Percentiles rank a stretch among this genome's conserved stretches.
Conservation (phyloP, 2,888 invertebrate genomes). For the Prosapia bicincta region DNA sequence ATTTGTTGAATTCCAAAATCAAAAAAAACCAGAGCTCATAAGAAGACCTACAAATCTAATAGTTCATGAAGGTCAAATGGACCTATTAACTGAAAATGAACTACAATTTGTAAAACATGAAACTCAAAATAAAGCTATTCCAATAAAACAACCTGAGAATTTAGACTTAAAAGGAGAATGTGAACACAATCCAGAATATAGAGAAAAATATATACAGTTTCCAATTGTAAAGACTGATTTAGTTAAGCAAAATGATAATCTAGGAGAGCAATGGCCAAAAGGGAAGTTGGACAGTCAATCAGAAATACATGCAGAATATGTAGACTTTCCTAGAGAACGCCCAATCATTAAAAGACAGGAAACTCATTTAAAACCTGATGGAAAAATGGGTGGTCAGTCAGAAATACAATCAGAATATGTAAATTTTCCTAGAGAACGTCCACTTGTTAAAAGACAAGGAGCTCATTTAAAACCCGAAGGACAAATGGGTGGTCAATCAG, state of each 20-base stretch:
- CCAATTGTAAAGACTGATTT: slow-evolving; percentile 5
- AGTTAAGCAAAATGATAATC: neutral
- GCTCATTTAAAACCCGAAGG: slow-evolving; percentile 24
- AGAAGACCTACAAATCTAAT: slow-evolving; percentile 11
- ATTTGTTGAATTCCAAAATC: slow-evolving; percentile 26
- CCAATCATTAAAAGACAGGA: slow-evolving; percentile 31
- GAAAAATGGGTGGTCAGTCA: slow-evolving; percentile 11
- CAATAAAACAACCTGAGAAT: slow-evolving; percentile 23
- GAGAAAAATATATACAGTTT: slow-evolving; percentile 26
- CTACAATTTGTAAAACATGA: slow-evolving; percentile 6
- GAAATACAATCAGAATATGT: slow-evolving; percentile 29
- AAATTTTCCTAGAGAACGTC: slow-evolving; percentile 23
- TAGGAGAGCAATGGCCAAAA: slow-evolving; percentile 21
- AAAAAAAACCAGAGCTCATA: slow-evolving; percentile 5
- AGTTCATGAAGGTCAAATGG: slow-evolving; percentile 15
- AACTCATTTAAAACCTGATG: slow-evolving; percentile 20
- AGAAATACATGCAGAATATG: slow-evolving; percentile 19
- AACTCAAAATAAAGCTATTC: neutral
- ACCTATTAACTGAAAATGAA: slow-evolving; percentile 11
- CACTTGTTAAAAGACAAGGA: slow-evolving; percentile 6
- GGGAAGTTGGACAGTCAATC: slow-evolving; percentile 19
- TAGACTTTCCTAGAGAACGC: slow-evolving; percentile 22
- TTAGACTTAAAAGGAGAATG: slow-evolving; percentile 33
- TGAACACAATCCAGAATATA: slow-evolving; percentile 31
- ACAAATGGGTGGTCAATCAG: slow-evolving; percentile 16